Percentiles rank a stretch among this genome's conserved stretches.
Evolutionary conservation across 2,888 invertebrate species (phyloP).

Genomic region (Cistogaster globosa): DNA sequence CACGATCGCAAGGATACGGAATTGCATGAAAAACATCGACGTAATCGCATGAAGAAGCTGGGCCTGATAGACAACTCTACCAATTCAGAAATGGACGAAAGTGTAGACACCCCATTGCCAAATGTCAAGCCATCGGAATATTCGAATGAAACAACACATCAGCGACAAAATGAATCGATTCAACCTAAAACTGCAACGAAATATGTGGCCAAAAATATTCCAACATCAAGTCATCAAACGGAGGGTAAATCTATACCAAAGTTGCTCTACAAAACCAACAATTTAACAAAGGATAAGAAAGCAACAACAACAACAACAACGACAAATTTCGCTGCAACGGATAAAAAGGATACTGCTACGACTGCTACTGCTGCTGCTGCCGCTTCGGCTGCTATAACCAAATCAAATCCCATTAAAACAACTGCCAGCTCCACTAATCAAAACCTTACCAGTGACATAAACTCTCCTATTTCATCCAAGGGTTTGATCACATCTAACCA

Average conservation of each 20-base stretch:
- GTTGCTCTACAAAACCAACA: background rate
- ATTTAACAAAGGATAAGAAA: background rate
- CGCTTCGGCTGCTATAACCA: background rate
- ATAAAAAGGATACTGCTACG: background rate
- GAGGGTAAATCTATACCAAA: background rate
- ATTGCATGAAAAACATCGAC: slow-evolving; percentile 62
- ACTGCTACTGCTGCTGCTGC: too few species aligned
- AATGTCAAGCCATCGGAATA: too few species aligned
- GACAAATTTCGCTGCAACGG: background rate
- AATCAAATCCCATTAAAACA: background rate
- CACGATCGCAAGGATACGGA: slow-evolving; percentile 49
- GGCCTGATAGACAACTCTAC: slow-evolving; percentile 36
- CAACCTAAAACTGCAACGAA: background rate
- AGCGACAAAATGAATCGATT: background rate
- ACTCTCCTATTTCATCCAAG: too few species aligned
- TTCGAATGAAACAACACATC: too few species aligned
- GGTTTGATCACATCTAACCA: background rate
- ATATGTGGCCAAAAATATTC: background rate
- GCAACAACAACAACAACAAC: background rate
- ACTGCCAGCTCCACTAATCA: background rate
- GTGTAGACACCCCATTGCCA: background rate
- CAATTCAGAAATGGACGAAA: background rate
- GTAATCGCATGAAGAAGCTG: slow-evolving; percentile 67
- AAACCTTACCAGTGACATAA: background rate
- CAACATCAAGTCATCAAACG: background rate